Percentiles rank a stretch among this genome's conserved stretches.
phyloP scores from a whole-genome alignment of 2,113 vertebrate genomes.

The Ictidomys tridecemlineatus region DNA sequence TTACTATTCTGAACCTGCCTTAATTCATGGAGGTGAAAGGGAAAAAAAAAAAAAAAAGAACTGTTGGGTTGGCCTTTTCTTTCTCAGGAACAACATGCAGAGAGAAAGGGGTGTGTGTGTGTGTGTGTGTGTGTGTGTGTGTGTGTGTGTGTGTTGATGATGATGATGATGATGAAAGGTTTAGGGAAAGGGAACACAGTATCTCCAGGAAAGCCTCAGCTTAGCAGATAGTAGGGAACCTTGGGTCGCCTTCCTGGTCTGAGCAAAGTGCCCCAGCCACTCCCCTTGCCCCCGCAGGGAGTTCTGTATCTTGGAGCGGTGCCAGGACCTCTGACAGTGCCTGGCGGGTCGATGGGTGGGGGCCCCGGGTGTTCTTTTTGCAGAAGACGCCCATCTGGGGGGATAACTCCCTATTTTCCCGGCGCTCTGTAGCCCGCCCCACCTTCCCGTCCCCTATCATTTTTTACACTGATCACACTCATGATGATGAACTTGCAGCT shows the following conservation, averaged over 20 bases:
- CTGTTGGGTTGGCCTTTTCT: slow-evolving; percentile 69
- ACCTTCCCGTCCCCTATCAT: slow-evolving; percentile 41
- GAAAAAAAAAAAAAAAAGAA: slow-evolving; percentile 31
- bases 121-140: slow-evolving; percentile 49
- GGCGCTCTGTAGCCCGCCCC: not conserved
- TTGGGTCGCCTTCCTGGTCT: not conserved
- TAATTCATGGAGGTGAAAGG: slow-evolving; percentile 53
- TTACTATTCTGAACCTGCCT: not conserved
- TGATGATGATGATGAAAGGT: not conserved
- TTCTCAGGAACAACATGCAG: slow-evolving; percentile 60
- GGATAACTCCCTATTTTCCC: slow-evolving; percentile 63
- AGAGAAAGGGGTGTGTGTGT: slow-evolving; percentile 35
- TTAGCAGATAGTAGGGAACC: slow-evolving; percentile 16
- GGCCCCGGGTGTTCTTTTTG: slow-evolving; percentile 52
- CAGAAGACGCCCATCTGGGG: slow-evolving; percentile 72
- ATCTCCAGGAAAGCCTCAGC: slow-evolving; percentile 45
- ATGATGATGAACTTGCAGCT: slow-evolving; percentile 79
- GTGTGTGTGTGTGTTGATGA: not conserved
- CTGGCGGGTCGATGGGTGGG: slow-evolving; percentile 71
- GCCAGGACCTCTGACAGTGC: slow-evolving; percentile 69
- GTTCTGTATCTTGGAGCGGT: slow-evolving; percentile 51
- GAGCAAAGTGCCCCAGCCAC: not conserved
- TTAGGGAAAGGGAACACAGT: not conserved
- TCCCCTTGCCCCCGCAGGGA: slow-evolving; percentile 9
- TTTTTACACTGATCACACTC: slow-evolving; percentile 72